phyloP scores from a whole-genome alignment of 2,888 invertebrate genomes.

The Tubiluchus corallicola region DNA sequence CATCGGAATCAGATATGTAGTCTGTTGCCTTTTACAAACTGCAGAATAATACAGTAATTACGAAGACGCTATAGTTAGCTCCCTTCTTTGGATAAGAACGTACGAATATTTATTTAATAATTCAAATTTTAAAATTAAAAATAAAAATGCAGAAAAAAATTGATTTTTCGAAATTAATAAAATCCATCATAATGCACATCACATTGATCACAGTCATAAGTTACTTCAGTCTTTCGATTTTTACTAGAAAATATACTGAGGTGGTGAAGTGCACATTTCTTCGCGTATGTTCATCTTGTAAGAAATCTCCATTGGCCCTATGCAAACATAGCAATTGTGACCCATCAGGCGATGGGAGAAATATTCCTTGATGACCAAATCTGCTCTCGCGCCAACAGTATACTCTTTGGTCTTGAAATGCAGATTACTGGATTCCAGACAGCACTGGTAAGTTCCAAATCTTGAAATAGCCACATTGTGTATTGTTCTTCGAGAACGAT shows the following conservation, averaged over 20 bases:
- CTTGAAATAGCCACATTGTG: neutral
- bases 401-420: neutral
- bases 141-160: too few species aligned
- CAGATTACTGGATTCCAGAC: neutral
- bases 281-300: neutral
- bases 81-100: too few species aligned
- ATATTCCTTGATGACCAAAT: neutral
- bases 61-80: too few species aligned
- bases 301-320: neutral
- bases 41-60: too few species aligned
- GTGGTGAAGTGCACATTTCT: neutral
- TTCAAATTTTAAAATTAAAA: too few species aligned
- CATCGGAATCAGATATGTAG: too few species aligned
- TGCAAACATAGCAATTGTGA: neutral
- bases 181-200: too few species aligned
- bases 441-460: neutral
- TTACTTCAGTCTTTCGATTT: neutral
- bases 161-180: too few species aligned
- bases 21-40: too few species aligned
- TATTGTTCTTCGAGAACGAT: neutral
- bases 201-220: conserved; percentile 12
- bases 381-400: neutral
- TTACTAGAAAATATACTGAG: neutral
- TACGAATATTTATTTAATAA: too few species aligned
- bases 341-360: neutral